phyloP scores from a whole-genome alignment of 1,140 invertebrate genomes.

The Pseudomyrmex sp. region DNA sequence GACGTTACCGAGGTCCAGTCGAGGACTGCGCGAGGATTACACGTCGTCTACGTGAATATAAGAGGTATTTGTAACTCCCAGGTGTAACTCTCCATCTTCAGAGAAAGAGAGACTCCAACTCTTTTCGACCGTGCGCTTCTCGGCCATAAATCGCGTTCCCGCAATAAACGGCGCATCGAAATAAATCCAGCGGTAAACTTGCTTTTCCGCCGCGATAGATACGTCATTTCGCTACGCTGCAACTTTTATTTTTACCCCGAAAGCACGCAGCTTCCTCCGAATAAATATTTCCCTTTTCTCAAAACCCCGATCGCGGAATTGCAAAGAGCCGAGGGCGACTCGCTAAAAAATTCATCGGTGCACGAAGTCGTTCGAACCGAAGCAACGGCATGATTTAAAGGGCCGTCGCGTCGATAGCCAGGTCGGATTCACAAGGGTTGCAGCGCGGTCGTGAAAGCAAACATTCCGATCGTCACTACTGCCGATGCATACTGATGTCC shows the following conservation, averaged over 20 bases:
- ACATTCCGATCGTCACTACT: background rate
- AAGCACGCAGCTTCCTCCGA: background rate
- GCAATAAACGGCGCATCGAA: constrained; percentile 33
- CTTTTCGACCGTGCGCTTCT: background rate
- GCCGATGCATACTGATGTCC: constrained; percentile 9
- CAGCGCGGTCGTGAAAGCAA: constrained; percentile 3
- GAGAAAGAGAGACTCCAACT: constrained; percentile 1
- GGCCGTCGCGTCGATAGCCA: background rate
- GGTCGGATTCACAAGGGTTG: background rate
- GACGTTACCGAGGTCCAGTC: background rate
- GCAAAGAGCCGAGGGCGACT: background rate
- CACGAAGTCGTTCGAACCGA: background rate
- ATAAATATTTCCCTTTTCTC: constrained; percentile 6
- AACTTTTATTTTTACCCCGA: constrained; percentile 10
- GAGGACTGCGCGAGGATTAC: background rate
- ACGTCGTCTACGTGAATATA: constrained; percentile 14
- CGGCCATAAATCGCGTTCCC: constrained; percentile 2
- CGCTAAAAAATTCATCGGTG: constrained; percentile 34
- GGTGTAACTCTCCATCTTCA: no score
- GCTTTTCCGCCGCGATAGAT: background rate
- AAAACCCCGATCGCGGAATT: constrained; percentile 1
- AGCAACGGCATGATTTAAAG: constrained; percentile 10
- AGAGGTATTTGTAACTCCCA: background rate
- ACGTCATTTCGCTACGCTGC: background rate
- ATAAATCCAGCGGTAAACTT: constrained; percentile 19